Conservation (phyloP, 2,888 invertebrate genomes). For the Dicranocentrus wangi region DNA sequence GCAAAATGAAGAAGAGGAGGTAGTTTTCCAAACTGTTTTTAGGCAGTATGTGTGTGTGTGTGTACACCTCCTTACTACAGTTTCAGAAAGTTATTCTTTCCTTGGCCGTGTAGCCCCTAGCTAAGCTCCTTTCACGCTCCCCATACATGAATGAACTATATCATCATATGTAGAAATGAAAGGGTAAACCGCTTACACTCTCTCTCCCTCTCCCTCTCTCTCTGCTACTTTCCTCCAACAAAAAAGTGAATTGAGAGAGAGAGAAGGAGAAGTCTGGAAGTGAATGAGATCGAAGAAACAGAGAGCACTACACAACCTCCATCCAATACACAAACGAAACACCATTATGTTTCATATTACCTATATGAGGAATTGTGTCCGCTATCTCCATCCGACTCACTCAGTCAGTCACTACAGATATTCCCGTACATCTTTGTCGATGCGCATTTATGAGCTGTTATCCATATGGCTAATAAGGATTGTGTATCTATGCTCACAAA, state of each 20-base stretch:
- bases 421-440: too few species aligned
- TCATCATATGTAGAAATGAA: conserved; percentile 15
- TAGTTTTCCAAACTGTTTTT: conserved; percentile 9
- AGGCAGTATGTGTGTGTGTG: neutral
- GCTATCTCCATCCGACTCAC: neutral
- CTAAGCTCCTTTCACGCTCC: neutral
- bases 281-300: conserved; percentile 20
- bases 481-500: too few species aligned
- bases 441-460: too few species aligned
- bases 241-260: conserved; percentile 16
- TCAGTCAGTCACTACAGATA: too few species aligned
- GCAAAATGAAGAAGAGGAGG: too few species aligned
- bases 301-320: neutral
- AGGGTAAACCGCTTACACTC: conserved; percentile 31
- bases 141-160: conserved; percentile 15
- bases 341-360: too few species aligned
- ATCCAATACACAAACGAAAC: neutral
- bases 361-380: too few species aligned
- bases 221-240: neutral
- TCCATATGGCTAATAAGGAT: too few species aligned
- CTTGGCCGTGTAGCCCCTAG: neutral
- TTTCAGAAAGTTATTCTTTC: neutral
- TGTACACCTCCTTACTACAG: neutral
- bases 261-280: conserved; percentile 9
- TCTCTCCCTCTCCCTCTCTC: too few species aligned